Percentiles rank a stretch among this genome's conserved stretches.
Conservation (phyloP, 1,140 invertebrate species). For the Harlomillsia oculata region DNA sequence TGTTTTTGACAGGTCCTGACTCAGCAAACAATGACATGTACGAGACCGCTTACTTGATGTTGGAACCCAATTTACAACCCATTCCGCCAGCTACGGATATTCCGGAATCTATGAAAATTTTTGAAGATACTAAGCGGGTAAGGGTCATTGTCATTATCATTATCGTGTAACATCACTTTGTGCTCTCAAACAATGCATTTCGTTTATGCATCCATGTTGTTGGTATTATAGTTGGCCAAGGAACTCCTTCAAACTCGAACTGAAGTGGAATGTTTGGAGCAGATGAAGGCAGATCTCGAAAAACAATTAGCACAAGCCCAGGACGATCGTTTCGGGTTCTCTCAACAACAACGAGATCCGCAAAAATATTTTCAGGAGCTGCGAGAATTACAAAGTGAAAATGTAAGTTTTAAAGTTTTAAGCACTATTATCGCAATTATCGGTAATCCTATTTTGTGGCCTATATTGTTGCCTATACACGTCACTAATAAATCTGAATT, state of each 20-base stretch:
- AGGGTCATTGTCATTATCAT: conserved; percentile 8
- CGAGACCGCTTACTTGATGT: conserved; percentile 59
- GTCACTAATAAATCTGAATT: neutral
- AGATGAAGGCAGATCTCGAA: conserved; percentile 56
- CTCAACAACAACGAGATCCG: conserved; percentile 41
- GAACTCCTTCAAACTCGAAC: conserved; percentile 55
- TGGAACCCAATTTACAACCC: conserved; percentile 68
- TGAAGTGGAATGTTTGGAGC: conserved; percentile 59
- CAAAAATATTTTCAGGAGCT: conserved; percentile 47
- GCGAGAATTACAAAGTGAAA: conserved; percentile 57
- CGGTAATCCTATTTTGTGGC: too few species aligned
- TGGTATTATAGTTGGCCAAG: conserved; percentile 47
- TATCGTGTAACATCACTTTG: neutral
- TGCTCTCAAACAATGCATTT: neutral
- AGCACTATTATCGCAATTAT: too few species aligned
- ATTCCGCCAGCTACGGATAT: conserved; percentile 65
- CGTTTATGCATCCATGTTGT: too few species aligned
- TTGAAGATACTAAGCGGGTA: conserved; percentile 72
- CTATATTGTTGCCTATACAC: too few species aligned
- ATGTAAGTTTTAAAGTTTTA: conserved; percentile 50
- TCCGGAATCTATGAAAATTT: conserved; percentile 67
- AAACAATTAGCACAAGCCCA: conserved; percentile 54
- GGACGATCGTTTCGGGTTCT: conserved; percentile 39
- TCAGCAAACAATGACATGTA: conserved; percentile 37
- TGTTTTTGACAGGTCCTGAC: neutral